Evolutionary conservation across 2,888 invertebrate species (phyloP), one percentile per base, ranked within the genome.

Genomic region (Cyrtodaria siliqua): DNA sequence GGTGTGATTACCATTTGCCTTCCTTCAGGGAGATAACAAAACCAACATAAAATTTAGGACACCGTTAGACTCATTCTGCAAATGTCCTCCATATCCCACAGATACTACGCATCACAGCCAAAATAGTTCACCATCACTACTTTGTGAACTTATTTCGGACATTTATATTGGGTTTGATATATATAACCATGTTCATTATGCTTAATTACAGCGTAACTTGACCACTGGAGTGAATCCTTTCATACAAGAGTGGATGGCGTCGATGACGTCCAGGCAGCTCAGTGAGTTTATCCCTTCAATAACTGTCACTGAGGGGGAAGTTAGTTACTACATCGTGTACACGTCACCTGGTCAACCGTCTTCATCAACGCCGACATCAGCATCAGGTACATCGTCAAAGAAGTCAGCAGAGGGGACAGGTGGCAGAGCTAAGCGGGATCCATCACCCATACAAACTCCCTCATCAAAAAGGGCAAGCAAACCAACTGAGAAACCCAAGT

Each of bases 231-330:
- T 93, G 57, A 93, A 92, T 71, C 93, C 93, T 2, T 75, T 87
- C 29, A 89, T 93, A 26, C 93, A 92, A 69, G 89, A 92, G 53
- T 93, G 93, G 93, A 92, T 93, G 87, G 81, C 86, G 3, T 85
- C 79, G 18, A 89, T 88, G 79, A 84, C 89, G 12, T 56, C 79
- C 24, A 86, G 86, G 55, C 90, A 91, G 72, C 62, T 92, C 2
- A 75, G 80, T 23, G 71, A 77, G n/a, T 86, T 91, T 67, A 63
- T 85, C 44, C 84, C 88, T 0, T 78, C 79, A 33, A 84, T 88
- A 29, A 85, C 74, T 20, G 82, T 91, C 14, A 82, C 84, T 0
- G 84, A 83, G 47, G 76, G 83, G 0, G 83, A 90, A 26, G 70
- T 92, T 18, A 64, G 79, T 23, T 82, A 80, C 20, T 90, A 89